Base-by-base conservation (phyloP, 2,888 invertebrate species). In the Dyspetes luteomarginatus region DNA sequence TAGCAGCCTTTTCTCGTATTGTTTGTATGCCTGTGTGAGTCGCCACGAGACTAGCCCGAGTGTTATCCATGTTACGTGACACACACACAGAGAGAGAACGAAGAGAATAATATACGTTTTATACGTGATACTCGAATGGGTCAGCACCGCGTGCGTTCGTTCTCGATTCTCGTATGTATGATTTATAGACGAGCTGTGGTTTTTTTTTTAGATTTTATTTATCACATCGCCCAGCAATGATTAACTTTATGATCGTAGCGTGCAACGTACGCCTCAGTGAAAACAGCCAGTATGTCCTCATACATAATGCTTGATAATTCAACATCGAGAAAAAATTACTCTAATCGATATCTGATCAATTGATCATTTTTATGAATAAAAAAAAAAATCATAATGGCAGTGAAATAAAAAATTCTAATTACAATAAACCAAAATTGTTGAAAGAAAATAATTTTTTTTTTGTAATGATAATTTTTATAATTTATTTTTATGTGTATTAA, bases 161-260 rank as follows among this genome's bases (percentile, higher is more conserved):
- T 71, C 79, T 48, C 50, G 24, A 52, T 75, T 71, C 45, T 17
- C 74, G 73, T 30, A n/a, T n/a, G n/a, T n/a, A 58, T 52, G 69
- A 75, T 71, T 79, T 75, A 79, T 67, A 30, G 64, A 43, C 43
- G 41, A 79, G 48, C 22, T 7, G 62, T n/a, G n/a, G 41, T 26
- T 75, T 45, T 58, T 17, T 55, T 43, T 78, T 71, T n/a, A 36
- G 19, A 17, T 69, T 69, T 76, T 58, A 71, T 65, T 64, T 65
- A 58, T 65, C 55, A 69, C 5, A 41, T 22, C 41, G 41, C 58
- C 43, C 58, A 36, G 64, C 41, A 43, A 71, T 68, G 74, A 79
- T 81, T 81, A 81, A 81, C 60, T 81, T 81, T 75, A 79, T 71
- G 79, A 79, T 55, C 45, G 56, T 65, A 50, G 50, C 77, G 68